These are phyloP conservation scores for Acestrorhynchus altus DNA, from an alignment of 2,797 vertebrate genomes.

Conservation along the genomic window DNA sequence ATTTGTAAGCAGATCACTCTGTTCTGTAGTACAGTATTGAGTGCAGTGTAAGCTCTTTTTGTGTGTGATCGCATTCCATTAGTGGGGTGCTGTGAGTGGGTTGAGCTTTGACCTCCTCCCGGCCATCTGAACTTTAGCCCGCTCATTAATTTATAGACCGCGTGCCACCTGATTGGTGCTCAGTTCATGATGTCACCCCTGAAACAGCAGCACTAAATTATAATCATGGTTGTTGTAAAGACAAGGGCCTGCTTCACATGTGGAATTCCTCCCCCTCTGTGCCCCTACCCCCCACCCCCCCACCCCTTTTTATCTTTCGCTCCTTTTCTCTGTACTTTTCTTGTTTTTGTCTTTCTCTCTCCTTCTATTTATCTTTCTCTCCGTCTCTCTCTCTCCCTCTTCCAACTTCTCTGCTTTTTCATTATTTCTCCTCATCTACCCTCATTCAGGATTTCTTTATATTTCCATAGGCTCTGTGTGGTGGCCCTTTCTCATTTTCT, in stretches of 20 bases:
- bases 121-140: constrained; percentile 54
- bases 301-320: constrained; percentile 28
- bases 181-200: constrained; percentile 68
- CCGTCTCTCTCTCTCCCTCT: constrained; percentile 36
- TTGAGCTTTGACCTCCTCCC: constrained; percentile 54
- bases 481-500: constrained; percentile 48
- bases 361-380: constrained; percentile 35
- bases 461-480: constrained; percentile 16
- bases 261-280: constrained; percentile 50
- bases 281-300: no score
- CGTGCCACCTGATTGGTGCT: constrained; percentile 65
- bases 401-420: background rate
- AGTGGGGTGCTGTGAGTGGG: constrained; percentile 46
- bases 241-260: constrained; percentile 58
- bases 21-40: constrained; percentile 1
- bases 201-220: constrained; percentile 75
- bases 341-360: constrained; percentile 19
- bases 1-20: no score
- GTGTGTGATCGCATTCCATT: constrained; percentile 55
- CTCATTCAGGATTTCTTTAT: constrained; percentile 11
- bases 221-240: constrained; percentile 71
- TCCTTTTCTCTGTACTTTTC: constrained; percentile 27
- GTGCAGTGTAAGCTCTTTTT: constrained; percentile 14
- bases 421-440: background rate
- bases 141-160: constrained; percentile 60